These are phyloP conservation scores for Xiphophorus maculatus DNA, from an alignment of 2,113 vertebrate species.

Conservation along the genomic window DNA sequence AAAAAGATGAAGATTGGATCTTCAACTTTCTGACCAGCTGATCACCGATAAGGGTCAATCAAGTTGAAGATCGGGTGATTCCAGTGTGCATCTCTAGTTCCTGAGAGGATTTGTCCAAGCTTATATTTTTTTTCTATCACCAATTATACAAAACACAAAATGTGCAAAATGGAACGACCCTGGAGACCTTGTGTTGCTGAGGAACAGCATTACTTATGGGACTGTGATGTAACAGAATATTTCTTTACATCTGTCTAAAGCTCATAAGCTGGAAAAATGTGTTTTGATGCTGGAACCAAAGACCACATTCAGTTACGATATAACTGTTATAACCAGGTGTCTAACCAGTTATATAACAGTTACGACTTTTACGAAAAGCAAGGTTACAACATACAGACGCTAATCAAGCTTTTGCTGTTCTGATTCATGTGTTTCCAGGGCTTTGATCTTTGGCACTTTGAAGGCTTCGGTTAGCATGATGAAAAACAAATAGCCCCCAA, in stretches of 20 bases:
- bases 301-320: background rate
- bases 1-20: background rate
- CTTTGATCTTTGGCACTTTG: conserved; percentile 65
- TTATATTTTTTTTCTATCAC: background rate
- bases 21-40: background rate
- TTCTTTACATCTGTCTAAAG: conserved; percentile 1
- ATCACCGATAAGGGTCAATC: background rate
- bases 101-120: background rate
- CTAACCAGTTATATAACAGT: background rate
- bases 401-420: conserved; percentile 23
- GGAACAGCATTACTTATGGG: background rate
- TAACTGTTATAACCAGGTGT: too few species aligned
- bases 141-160: background rate
- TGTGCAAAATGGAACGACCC: background rate
- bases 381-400: background rate
- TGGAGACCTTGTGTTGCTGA: conserved; percentile 4
- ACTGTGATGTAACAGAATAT: background rate
- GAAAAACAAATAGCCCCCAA: conserved; percentile 37
- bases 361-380: conserved; percentile 15
- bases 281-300: conserved; percentile 6
- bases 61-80: background rate
- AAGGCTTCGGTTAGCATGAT: conserved; percentile 47
- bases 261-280: background rate
- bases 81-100: background rate
- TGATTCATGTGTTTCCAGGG: conserved; percentile 39